Conservation (phyloP, 2,888 invertebrate species). For the Allolobophora icterica region DNA sequence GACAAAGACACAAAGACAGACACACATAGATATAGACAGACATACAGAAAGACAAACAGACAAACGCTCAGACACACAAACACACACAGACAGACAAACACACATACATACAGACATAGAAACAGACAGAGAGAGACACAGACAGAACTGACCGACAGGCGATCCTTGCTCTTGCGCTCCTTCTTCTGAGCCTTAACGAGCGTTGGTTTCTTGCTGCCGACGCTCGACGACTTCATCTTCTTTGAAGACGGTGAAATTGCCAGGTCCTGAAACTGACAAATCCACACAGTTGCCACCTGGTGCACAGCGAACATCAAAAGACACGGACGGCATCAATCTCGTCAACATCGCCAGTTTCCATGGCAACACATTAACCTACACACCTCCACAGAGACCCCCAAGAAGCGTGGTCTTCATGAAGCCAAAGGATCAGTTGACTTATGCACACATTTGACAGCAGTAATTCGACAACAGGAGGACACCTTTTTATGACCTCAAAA, state of each 20-base stretch:
- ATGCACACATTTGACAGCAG: neutral
- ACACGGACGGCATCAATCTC: neutral
- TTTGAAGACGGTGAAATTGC: neutral
- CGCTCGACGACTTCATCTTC: neutral
- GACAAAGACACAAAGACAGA: neutral
- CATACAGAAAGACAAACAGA: neutral
- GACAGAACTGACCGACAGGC: constrained; percentile 23
- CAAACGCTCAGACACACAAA: neutral
- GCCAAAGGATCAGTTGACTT: neutral
- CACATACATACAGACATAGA: neutral
- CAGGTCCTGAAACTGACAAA: neutral
- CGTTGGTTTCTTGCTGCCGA: neutral
- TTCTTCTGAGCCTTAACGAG: constrained; percentile 26
- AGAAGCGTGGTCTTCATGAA: neutral
- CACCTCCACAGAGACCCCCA: neutral
- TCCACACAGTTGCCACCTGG: neutral
- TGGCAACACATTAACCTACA: neutral
- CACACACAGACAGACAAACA: neutral
- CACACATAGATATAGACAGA: no score
- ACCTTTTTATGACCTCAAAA: neutral
- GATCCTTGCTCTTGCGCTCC: constrained; percentile 28
- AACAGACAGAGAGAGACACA: neutral
- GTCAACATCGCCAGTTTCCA: neutral
- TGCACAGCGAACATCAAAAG: neutral
- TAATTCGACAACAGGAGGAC: neutral